phyloP scores from a whole-genome alignment of 2,888 invertebrate genomes.

The Rhagophthalmus giganteus region DNA sequence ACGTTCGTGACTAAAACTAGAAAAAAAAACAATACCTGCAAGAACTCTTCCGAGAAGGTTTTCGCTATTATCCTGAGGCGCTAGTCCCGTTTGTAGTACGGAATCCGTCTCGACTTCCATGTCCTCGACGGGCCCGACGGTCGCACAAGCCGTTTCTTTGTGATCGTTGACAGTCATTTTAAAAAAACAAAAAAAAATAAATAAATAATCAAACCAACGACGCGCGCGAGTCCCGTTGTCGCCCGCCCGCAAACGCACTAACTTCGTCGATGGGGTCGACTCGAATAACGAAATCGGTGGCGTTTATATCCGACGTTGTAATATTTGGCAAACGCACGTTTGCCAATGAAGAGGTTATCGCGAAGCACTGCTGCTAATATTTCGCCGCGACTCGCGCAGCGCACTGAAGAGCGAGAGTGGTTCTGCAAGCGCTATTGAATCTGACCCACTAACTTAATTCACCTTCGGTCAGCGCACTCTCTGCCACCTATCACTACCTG shows the following conservation, averaged over 20 bases:
- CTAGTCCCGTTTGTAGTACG: slow-evolving; percentile 30
- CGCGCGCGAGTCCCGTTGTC: no score
- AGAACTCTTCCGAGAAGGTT: slow-evolving; percentile 62
- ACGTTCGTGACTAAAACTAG: neutral
- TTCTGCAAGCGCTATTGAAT: slow-evolving; percentile 38
- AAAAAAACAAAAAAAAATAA: slow-evolving; percentile 2
- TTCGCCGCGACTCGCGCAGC: slow-evolving; percentile 38
- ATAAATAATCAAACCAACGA: slow-evolving; percentile 9
- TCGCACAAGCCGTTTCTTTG: slow-evolving; percentile 58
- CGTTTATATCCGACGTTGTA: slow-evolving; percentile 5
- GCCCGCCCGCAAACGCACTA: neutral
- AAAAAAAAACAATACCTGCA: slow-evolving; percentile 55
- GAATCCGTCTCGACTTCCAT: slow-evolving; percentile 46
- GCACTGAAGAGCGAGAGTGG: slow-evolving; percentile 46
- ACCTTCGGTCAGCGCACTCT: slow-evolving; percentile 54
- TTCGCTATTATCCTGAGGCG: slow-evolving; percentile 53
- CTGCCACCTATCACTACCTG: slow-evolving; percentile 27
- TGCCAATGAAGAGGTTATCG: slow-evolving; percentile 16
- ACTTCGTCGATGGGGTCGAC: no score
- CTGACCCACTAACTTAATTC: slow-evolving; percentile 58
- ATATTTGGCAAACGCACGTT: slow-evolving; percentile 22
- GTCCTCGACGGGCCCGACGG: slow-evolving; percentile 51
- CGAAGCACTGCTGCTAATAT: slow-evolving; percentile 35
- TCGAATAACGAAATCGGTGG: no score
- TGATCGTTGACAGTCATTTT: slow-evolving; percentile 62